Conservation (phyloP, 2,888 invertebrate species). For the Trichopoda pennipes region DNA sequence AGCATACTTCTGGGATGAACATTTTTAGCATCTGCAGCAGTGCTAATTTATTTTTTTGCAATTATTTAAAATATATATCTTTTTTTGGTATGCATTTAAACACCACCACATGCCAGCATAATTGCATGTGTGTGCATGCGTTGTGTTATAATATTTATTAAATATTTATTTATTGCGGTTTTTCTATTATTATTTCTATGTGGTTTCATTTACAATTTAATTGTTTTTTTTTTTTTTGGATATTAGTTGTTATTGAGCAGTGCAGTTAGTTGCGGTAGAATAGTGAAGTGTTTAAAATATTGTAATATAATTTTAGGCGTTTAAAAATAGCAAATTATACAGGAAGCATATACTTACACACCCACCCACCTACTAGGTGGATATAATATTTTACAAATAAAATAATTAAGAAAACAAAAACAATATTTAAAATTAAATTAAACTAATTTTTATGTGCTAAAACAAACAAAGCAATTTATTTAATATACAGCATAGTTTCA, state of each 20-base stretch:
- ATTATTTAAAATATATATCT: slow-evolving; percentile 19
- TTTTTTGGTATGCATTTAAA: neutral
- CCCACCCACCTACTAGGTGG: slow-evolving; percentile 7
- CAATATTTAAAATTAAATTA: slow-evolving; percentile 39
- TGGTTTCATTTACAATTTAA: slow-evolving; percentile 67
- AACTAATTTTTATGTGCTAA: slow-evolving; percentile 7
- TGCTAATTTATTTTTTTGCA: neutral
- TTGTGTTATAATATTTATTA: slow-evolving; percentile 58
- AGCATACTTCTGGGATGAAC: neutral
- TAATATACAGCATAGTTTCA: slow-evolving; percentile 27
- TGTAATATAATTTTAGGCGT: slow-evolving; percentile 53
- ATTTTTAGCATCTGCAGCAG: neutral
- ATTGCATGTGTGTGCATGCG: neutral
- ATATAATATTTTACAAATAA: slow-evolving; percentile 32
- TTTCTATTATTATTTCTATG: slow-evolving; percentile 63
- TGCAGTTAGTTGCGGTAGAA: slow-evolving; percentile 53
- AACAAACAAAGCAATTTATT: neutral
- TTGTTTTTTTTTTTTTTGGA: slow-evolving; percentile 63
- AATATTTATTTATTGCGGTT: slow-evolving; percentile 66
- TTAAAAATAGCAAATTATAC: slow-evolving; percentile 20
- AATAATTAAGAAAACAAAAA: slow-evolving; percentile 19
- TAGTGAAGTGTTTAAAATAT: slow-evolving; percentile 57
- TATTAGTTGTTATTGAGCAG: slow-evolving; percentile 52
- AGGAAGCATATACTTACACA: neutral
- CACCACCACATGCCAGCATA: neutral